phyloP scores from a whole-genome alignment of 2,888 invertebrate species.

The Pollenia labialis region DNA sequence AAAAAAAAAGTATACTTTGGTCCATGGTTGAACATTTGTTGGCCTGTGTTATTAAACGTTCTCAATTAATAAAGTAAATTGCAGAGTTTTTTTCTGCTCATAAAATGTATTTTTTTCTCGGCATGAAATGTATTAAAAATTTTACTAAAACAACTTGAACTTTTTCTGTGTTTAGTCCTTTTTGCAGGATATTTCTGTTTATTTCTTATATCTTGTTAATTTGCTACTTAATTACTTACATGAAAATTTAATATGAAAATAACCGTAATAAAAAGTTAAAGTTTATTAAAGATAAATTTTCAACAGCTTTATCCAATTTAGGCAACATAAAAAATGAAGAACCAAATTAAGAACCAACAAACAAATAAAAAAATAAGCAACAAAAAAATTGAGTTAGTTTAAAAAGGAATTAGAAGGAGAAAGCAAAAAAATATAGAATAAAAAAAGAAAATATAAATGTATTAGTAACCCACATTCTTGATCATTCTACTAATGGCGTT shows the following conservation, averaged over 20 bases:
- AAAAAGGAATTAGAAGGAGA: conserved; percentile 5
- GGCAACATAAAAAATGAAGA: conserved; percentile 24
- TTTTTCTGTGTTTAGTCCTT: background rate
- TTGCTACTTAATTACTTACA: conserved; percentile 48
- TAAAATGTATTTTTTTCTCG: no score
- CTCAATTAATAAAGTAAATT: no score
- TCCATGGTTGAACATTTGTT: no score
- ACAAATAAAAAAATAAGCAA: conserved; percentile 10
- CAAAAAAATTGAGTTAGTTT: conserved; percentile 6
- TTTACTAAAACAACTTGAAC: no score
- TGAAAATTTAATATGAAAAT: conserved; percentile 61
- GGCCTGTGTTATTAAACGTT: no score
- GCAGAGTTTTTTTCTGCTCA: no score
- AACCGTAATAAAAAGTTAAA: conserved; percentile 57
- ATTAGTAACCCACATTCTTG: conserved; percentile 56
- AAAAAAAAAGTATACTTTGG: no score
- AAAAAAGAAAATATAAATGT: conserved; percentile 36
- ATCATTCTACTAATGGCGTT: conserved; percentile 59
- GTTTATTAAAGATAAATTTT: conserved; percentile 60
- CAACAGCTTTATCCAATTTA: conserved; percentile 67
- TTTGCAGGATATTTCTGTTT: background rate
- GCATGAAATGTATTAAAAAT: no score
- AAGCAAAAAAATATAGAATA: background rate
- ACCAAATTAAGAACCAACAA: conserved; percentile 35
- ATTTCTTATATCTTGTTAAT: conserved; percentile 19